Evolutionary conservation across 2,113 vertebrate species (phyloP).

Genomic region (Chroicocephalus ridibundus): DNA sequence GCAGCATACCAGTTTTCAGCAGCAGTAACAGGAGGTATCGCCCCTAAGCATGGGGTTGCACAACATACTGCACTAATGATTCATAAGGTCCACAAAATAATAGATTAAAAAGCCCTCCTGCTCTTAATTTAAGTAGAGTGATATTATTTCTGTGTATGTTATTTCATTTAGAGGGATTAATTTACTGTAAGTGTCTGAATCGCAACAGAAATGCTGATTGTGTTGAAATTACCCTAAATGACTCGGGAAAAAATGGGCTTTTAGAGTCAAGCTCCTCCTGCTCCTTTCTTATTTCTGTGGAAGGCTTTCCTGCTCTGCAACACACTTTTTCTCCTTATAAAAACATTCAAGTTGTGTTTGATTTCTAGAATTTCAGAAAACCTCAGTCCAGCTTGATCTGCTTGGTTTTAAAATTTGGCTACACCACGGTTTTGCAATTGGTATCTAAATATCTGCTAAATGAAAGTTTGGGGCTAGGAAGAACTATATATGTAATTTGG

Average conservation of each 20-base stretch:
- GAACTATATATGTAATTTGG: neutral
- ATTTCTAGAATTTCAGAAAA: neutral
- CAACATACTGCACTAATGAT: neutral
- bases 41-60: too few species aligned
- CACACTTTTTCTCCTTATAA: neutral
- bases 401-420: neutral
- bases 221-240: neutral
- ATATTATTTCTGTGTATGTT: neutral
- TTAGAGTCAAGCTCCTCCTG: neutral
- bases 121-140: neutral
- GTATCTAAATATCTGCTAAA: neutral
- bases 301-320: neutral
- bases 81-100: neutral
- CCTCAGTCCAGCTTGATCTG: neutral
- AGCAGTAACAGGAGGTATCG: neutral
- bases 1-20: neutral
- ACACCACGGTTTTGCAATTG: fast-evolving
- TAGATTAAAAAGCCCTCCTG: neutral
- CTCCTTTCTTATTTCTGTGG: neutral
- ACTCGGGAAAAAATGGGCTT: neutral
- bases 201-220: neutral
- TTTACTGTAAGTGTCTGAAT: neutral
- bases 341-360: neutral
- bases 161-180: neutral
- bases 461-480: neutral